These are phyloP conservation scores for Petrocephalus schoutedeni DNA, from an alignment of 2,797 vertebrate genomes.

Conservation along the genomic window DNA sequence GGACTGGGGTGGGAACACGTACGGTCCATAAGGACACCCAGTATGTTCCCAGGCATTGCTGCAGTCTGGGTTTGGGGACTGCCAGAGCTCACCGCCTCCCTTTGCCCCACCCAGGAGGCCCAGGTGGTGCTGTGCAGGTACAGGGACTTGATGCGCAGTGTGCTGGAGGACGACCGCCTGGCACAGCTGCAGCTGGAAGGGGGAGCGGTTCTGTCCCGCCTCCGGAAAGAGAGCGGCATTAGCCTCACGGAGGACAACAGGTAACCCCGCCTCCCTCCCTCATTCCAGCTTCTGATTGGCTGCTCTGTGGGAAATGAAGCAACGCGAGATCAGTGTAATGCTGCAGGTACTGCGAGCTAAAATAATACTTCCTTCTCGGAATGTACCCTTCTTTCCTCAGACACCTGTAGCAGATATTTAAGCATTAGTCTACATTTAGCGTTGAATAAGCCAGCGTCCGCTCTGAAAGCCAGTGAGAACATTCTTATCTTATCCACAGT, in stretches of 20 bases:
- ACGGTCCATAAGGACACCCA: not conserved
- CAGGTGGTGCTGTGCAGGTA: constrained; percentile 58
- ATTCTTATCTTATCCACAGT: not conserved
- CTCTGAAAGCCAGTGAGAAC: not conserved
- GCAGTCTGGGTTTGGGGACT: not conserved
- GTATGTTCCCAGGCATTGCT: not conserved
- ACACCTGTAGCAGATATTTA: not conserved
- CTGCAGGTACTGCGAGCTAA: not conserved
- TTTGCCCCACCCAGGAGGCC: constrained; percentile 63
- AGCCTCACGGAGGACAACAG: constrained; percentile 65
- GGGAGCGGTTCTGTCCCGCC: constrained; percentile 66
- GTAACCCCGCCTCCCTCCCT: constrained; percentile 46
- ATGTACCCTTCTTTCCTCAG: too few relatives aligned
- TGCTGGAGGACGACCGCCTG: constrained; percentile 73
- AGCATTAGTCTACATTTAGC: not conserved
- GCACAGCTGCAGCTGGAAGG: constrained; percentile 80
- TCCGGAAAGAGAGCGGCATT: constrained; percentile 72
- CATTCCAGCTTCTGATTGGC: not conserved
- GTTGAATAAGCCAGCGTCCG: not conserved
- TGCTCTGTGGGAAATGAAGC: not conserved
- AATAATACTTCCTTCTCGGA: not conserved
- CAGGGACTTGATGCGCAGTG: constrained; percentile 68
- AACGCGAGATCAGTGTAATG: not conserved
- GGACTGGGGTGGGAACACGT: not conserved
- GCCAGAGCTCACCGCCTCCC: not conserved